These are phyloP conservation scores for Odontesthes bonariensis DNA, from an alignment of 2,113 vertebrate genomes.

Conservation along the genomic window DNA sequence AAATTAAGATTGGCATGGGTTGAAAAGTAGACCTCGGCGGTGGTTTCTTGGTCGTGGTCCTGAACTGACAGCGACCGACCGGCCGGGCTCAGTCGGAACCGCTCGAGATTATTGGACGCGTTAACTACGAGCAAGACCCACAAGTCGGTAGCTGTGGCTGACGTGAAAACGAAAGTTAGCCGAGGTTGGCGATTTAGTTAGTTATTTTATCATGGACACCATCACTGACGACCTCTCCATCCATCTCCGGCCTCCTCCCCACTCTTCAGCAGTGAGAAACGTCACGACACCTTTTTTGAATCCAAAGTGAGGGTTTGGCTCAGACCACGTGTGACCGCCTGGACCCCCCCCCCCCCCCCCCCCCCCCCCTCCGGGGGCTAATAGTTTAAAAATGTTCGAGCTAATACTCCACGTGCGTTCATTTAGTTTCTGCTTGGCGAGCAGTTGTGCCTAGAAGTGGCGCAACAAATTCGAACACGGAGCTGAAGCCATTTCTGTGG, in stretches of 20 bases:
- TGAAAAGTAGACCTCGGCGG: slow-evolving; percentile 27
- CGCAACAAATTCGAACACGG: slow-evolving; percentile 46
- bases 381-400: slow-evolving; percentile 1
- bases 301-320: slow-evolving; percentile 35
- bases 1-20: neutral
- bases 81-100: slow-evolving; percentile 14
- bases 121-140: neutral
- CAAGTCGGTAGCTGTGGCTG: neutral
- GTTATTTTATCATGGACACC: slow-evolving; percentile 39
- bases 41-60: slow-evolving; percentile 62
- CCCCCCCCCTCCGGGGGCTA: no score
- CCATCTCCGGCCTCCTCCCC: slow-evolving; percentile 47
- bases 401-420: neutral
- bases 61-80: slow-evolving; percentile 84
- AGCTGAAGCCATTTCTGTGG: slow-evolving; percentile 48
- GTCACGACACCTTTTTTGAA: slow-evolving; percentile 76
- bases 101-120: neutral
- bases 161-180: slow-evolving; percentile 39
- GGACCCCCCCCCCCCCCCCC: neutral
- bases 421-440: slow-evolving; percentile 12
- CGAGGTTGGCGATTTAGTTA: slow-evolving; percentile 1
- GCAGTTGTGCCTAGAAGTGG: slow-evolving; percentile 25
- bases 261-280: slow-evolving; percentile 39
- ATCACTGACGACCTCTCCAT: slow-evolving; percentile 65
- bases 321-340: slow-evolving; percentile 52